Evolutionary conservation across 2,113 vertebrate species (phyloP), one percentile per base, ranked within the genome.

Genomic region (Saccopteryx bilineata): DNA sequence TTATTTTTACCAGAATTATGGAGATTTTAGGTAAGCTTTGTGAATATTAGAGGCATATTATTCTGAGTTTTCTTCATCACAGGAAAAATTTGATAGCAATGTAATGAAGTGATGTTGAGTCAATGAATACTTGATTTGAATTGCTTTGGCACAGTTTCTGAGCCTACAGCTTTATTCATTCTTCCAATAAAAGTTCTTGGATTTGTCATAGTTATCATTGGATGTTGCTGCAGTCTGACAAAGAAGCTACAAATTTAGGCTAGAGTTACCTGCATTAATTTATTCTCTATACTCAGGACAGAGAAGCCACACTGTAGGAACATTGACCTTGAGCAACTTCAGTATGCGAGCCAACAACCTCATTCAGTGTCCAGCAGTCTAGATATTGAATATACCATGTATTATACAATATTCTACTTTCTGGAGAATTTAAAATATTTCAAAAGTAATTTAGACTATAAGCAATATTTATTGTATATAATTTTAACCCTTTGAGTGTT

Each of bases 21-120:
- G 54, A 88, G 63, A 87, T 48, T 87, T 72, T 90, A 46, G 75
- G n/a, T 71, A 80, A 96, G 72, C 12, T 8, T 76, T 91, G 28
- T 24, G 15, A 86, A 66, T 61, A 48, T 23, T 66, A 6, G 24
- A 72, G 39, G 5, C 31, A 52, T 18, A 68, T 1, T 50, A 23
- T 65, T 75, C 31, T 46, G 28, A 82, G 39, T 84, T 76, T 66
- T 87, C 79, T 85, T 93, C 5, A 2, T 1, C 14, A 65, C 12
- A 56, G 61, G 46, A 71, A 83, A 39, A 28, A 28, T 61, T 82
- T 28, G 46, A 15, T 83, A 9, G 7, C 18, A 92, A 90, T 50
- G 4, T 14, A 79, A 12, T 7, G 15, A 90, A 85, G 46, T 33
- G 9, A 78, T 11, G 24, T 9, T n/a, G 8, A 91, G 63, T 72